Conservation (phyloP, 2,888 invertebrate species). For the Kuschelorhynchus macadamiae region DNA sequence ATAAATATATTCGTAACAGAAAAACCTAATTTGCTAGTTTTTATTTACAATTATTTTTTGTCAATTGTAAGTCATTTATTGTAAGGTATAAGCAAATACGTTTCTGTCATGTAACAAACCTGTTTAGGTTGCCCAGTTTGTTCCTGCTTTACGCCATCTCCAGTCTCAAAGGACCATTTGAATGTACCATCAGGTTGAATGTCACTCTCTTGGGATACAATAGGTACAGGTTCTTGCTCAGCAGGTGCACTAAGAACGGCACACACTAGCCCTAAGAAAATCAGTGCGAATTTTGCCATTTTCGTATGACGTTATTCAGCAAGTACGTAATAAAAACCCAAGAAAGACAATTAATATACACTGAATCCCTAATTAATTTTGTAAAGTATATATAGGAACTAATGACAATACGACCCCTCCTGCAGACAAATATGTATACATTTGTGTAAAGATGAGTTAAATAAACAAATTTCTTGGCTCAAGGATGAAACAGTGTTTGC, state of each 20-base stretch:
- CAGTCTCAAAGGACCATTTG: conserved; percentile 72
- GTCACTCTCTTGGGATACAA: conserved; percentile 49
- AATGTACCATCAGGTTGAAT: conserved; percentile 49
- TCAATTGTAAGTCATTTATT: no score
- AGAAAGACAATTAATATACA: not conserved
- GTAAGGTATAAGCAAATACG: no score
- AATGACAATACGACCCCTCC: conserved; percentile 11
- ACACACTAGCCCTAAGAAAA: conserved; percentile 3
- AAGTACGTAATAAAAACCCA: not conserved
- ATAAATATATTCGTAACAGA: no score
- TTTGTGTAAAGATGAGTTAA: conserved; percentile 19
- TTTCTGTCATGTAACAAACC: conserved; percentile 22
- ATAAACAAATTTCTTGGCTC: conserved; percentile 37
- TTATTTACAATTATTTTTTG: no score
- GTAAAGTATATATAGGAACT: conserved; percentile 4
- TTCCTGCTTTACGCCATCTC: conserved; percentile 74
- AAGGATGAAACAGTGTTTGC: conserved; percentile 17
- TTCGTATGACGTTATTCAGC: not conserved
- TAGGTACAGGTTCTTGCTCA: conserved; percentile 36
- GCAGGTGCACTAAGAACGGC: conserved; percentile 22
- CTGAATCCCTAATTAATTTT: conserved; percentile 1
- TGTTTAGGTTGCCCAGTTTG: conserved; percentile 69
- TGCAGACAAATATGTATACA: not conserved
- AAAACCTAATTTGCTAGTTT: no score
- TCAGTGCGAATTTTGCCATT: conserved; percentile 17